Conservation (phyloP, 2,888 invertebrate species). For the Andrena hattorfiana region DNA sequence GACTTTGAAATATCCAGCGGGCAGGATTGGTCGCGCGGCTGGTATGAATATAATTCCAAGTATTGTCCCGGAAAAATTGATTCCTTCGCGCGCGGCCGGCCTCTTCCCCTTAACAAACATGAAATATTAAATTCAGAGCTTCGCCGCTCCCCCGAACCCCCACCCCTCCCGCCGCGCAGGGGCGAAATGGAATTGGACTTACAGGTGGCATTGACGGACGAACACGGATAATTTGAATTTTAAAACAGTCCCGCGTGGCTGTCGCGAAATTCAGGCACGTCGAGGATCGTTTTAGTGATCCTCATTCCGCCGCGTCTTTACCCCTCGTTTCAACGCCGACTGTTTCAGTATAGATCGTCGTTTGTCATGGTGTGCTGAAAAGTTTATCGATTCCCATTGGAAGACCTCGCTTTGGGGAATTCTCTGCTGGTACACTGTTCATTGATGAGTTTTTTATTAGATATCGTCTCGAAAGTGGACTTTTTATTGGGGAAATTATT, state of each 20-base stretch:
- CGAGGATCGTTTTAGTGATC: slow-evolving; percentile 24
- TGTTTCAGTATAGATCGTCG: too few relatives aligned
- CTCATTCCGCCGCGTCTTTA: slow-evolving; percentile 19
- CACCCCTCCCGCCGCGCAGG: neutral
- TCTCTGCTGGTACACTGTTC: neutral
- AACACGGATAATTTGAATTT: slow-evolving; percentile 63
- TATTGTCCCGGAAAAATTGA: slow-evolving; percentile 50
- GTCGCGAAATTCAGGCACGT: slow-evolving; percentile 41
- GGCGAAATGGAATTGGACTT: slow-evolving; percentile 65
- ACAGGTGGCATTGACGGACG: slow-evolving; percentile 66
- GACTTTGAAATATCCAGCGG: slow-evolving; percentile 48
- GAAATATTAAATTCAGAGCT: slow-evolving; percentile 56
- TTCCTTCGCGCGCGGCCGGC: slow-evolving; percentile 33
- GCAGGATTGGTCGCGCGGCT: neutral
- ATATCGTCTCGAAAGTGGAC: neutral
- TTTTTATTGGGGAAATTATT: neutral
- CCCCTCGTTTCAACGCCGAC: neutral
- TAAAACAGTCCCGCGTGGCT: slow-evolving; percentile 53
- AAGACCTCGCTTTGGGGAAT: neutral
- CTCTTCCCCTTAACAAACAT: slow-evolving; percentile 26
- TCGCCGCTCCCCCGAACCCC: neutral
- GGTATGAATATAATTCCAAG: slow-evolving; percentile 49
- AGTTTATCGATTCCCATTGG: neutral
- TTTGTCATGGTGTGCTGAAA: neutral
- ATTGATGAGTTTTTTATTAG: neutral